Base-by-base conservation (phyloP, 2,113 vertebrate genomes). In the Crotophaga sulcirostris region DNA sequence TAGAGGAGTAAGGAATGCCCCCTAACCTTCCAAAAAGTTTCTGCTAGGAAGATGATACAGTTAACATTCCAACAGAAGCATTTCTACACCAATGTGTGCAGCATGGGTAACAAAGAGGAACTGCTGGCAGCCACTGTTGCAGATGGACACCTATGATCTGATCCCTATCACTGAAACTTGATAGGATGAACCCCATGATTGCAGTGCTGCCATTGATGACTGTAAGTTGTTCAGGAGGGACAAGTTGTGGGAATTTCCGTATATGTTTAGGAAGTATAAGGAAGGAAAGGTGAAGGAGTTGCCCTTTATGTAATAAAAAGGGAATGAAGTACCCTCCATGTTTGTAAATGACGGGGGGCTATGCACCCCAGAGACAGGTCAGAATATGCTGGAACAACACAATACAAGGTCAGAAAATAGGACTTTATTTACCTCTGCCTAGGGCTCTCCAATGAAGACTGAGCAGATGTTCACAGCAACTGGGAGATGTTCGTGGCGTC, bases 81-180 rank as follows among this genome's bases (percentile, higher is more conserved):
- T 78, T 72, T 72, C 44, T 45, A 25, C 5, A 18, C 3, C 9
- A 59, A 14, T 58, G 2, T 10, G 28, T 49, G 8, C 8, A 44
- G 8, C 10, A 34, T 15, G 17, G 11, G 6, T 76, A 84, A 55
- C 29, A 77, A 70, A 31, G 7, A 33, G 31, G 26, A 78, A 42
- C 26, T 64, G 7, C 44, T 58, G 44, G 36, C 45, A 66, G 25
- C 4, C 28, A 72, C 24, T 2, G 0, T 13, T 64, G 34, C 6
- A 38, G 11, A 13, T 73, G 9, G 31, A 91, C 81, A 76, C 7
- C 6, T 56, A 13, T 42, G 10, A 19, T 44, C 16, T 47, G 16
- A 29, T 40, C 0, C 0, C 6, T 58, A 2, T 29, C 26, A 24
- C 47, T 36, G 36, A 78, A 44, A 38, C 15, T 33, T 64, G 10